phyloP scores from a whole-genome alignment of 1,140 invertebrate species.

The Colletes latitarsis region DNA sequence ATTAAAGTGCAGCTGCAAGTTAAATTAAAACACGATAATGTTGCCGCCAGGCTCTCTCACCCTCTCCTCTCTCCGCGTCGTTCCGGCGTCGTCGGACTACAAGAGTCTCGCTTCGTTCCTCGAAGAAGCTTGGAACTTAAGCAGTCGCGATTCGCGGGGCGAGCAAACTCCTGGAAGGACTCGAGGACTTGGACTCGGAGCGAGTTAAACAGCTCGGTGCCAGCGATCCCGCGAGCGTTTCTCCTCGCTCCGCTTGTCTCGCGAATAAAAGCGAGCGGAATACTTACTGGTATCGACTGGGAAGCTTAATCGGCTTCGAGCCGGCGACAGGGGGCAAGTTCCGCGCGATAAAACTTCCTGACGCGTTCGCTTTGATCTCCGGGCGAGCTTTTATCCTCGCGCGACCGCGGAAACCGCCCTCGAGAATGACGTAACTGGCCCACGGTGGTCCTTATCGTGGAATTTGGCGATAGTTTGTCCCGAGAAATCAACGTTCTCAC shows the following conservation, averaged over 20 bases:
- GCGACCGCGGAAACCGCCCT: not conserved
- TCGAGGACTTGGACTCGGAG: slow-evolving; percentile 13
- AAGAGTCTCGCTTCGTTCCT: too few relatives aligned
- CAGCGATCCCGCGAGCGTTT: slow-evolving; percentile 31
- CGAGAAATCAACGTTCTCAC: too few relatives aligned
- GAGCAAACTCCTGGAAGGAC: slow-evolving; percentile 57
- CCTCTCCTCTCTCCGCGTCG: not conserved
- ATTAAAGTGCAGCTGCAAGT: slow-evolving; percentile 76
- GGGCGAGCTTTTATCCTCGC: slow-evolving; percentile 16
- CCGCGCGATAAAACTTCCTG: slow-evolving; percentile 35
- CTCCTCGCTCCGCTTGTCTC: slow-evolving; percentile 20
- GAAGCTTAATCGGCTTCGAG: slow-evolving; percentile 39
- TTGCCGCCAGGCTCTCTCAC: slow-evolving; percentile 54
- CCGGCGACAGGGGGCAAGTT: not conserved
- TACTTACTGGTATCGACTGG: slow-evolving; percentile 35
- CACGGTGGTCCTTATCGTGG: too few relatives aligned
- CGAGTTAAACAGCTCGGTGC: slow-evolving; percentile 56
- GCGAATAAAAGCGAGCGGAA: slow-evolving; percentile 34
- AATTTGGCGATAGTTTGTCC: too few relatives aligned
- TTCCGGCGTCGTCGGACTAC: too few relatives aligned
- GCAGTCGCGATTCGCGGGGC: slow-evolving; percentile 57
- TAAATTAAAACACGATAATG: slow-evolving; percentile 77
- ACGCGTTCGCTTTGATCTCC: slow-evolving; percentile 27
- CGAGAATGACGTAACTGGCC: not conserved
- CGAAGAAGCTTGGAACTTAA: slow-evolving; percentile 53